Base-by-base conservation (phyloP, 2,888 invertebrate species). In the Netelia inedita region DNA sequence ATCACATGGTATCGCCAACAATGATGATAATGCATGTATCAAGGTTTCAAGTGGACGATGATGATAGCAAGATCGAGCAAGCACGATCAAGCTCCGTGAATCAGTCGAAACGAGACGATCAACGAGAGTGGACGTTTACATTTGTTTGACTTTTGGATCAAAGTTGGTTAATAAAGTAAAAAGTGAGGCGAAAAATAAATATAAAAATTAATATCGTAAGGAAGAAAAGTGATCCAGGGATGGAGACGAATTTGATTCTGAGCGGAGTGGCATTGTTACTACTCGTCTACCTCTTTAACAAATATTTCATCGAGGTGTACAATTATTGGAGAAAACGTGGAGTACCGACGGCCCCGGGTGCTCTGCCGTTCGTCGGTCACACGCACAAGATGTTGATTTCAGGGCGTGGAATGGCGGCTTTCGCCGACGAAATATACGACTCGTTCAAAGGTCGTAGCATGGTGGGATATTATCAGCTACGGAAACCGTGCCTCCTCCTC, bases 401-500 rank as follows among this genome's bases (percentile, higher is more conserved):
- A 0, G 16, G 5, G 0, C 61, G 53, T 9, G 21, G 57, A 6
- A 85, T 74, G 2, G 11, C 59, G 0, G 16, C 66, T 0, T n/a
- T 89, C 0, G 35, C 73, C n/a, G 59, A 73, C 0, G 75, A 85
- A 1, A 16, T 89, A 0, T 91, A 91, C 71, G 63, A 88, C 0
- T 55, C 75, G 0, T 8, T 85, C 41, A 81, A 82, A 0, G 53
- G 85, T 0, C 8, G 23, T 16, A 92, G 91, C 35, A 89, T 91
- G 90, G 82, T 91, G 2, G 91, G 91, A 0, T 86, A 88, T 11
- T 91, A 85, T 75, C 83, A 88, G 55, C 79, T 88, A 6, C 82
- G 61, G 5, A 63, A 50, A 1, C 91, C 91, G 1, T 71, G 65
- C 19, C 72, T 92, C 0, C 21, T 92, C 8, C 2, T 91, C 0